Conservation (phyloP, 2,888 invertebrate genomes). For the Shargacucullia verbasci region DNA sequence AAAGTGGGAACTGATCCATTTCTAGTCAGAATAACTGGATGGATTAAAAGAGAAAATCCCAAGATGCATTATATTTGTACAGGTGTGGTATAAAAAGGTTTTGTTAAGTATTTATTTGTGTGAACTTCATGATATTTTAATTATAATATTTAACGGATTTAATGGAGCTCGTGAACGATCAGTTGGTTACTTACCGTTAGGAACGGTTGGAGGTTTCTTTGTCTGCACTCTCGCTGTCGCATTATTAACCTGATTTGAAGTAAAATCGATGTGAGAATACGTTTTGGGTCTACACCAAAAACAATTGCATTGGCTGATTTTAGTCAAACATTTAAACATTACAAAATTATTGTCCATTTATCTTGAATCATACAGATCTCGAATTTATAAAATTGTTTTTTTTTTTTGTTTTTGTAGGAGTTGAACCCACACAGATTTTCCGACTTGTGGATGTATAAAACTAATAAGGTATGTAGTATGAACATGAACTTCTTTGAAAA, state of each 20-base stretch:
- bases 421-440: slow-evolving; percentile 63
- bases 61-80: slow-evolving; percentile 80
- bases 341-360: not conserved
- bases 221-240: slow-evolving; percentile 99
- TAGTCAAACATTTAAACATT: slow-evolving; percentile 34
- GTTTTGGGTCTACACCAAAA: slow-evolving; percentile 41
- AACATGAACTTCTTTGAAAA: slow-evolving; percentile 37
- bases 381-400: too few relatives aligned
- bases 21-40: slow-evolving; percentile 91
- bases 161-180: slow-evolving; percentile 35
- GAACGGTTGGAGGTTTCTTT: slow-evolving; percentile 97
- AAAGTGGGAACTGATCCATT: slow-evolving; percentile 90
- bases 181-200: slow-evolving; percentile 93
- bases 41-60: slow-evolving; percentile 84
- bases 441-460: slow-evolving; percentile 1
- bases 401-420: slow-evolving; percentile 41
- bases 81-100: slow-evolving; percentile 52
- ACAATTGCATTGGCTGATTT: slow-evolving; percentile 67
- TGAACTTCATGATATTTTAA: too few relatives aligned
- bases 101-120: slow-evolving; percentile 20
- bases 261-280: slow-evolving; percentile 76
- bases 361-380: too few relatives aligned
- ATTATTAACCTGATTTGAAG: slow-evolving; percentile 97
- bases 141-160: slow-evolving; percentile 21
- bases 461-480: not conserved